These are phyloP conservation scores for Phoxinus dragarum DNA, from an alignment of 2,797 vertebrate genomes.

Conservation along the genomic window DNA sequence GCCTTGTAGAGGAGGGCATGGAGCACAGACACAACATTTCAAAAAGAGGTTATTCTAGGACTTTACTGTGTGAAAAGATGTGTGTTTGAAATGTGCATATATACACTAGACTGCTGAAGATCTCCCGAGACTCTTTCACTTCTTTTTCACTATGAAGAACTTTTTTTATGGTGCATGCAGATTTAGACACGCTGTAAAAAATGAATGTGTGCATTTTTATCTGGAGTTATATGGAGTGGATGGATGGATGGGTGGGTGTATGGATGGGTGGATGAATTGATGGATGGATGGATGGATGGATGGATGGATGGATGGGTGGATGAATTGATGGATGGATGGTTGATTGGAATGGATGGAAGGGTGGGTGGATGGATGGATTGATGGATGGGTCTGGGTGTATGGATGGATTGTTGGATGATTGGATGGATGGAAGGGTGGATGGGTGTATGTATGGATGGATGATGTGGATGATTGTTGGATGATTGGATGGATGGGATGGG, in stretches of 20 bases:
- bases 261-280: too few relatives aligned
- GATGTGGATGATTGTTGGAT: too few relatives aligned
- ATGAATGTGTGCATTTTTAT: neutral
- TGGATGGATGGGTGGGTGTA: too few relatives aligned
- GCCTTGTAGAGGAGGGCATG: neutral
- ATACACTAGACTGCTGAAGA: neutral
- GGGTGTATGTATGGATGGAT: too few relatives aligned
- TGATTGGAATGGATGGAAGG: too few relatives aligned
- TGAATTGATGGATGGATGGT: too few relatives aligned
- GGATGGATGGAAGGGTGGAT: too few relatives aligned
- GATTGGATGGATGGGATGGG: too few relatives aligned
- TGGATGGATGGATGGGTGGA: rapidly evolving
- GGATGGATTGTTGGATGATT: too few relatives aligned
- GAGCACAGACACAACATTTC: constrained; percentile 19
- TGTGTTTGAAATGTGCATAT: neutral
- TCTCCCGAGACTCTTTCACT: neutral
- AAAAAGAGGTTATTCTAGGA: constrained; percentile 9
- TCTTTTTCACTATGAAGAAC: neutral
- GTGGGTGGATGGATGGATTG: too few relatives aligned
- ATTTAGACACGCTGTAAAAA: neutral
- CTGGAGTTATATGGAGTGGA: rapidly evolving
- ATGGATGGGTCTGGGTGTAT: too few relatives aligned
- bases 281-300: too few relatives aligned
- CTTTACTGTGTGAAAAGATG: constrained; percentile 2
- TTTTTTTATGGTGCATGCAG: neutral